Evolutionary conservation across 2,888 invertebrate genomes (phyloP).

Genomic region (Pristionchus maxplancki): DNA sequence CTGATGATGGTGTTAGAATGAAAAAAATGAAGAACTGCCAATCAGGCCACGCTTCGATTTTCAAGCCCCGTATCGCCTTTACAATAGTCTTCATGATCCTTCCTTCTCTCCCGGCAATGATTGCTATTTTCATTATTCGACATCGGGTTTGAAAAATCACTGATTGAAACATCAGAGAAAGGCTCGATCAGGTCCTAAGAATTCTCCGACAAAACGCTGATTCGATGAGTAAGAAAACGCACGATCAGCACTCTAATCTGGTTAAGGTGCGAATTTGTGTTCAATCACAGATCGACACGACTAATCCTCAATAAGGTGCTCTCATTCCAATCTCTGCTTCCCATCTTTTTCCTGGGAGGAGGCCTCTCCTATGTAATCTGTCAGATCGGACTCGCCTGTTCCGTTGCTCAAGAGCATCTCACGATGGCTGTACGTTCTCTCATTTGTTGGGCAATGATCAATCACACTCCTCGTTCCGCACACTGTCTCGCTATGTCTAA

Average conservation of each 20-base stretch:
- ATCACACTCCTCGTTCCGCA: not conserved
- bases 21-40: not conserved
- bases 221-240: slow-evolving; percentile 41
- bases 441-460: not conserved
- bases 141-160: not conserved
- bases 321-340: slow-evolving; percentile 32
- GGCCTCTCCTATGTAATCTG: slow-evolving; percentile 31
- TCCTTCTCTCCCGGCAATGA: not conserved
- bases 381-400: not conserved
- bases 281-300: not conserved
- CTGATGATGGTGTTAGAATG: not conserved
- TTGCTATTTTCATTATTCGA: slow-evolving; percentile 16
- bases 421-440: slow-evolving; percentile 40
- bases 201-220: slow-evolving; percentile 25
- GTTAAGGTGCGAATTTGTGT: not conserved
- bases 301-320: not conserved
- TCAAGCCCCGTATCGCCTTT: not conserved
- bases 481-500: not conserved
- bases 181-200: not conserved
- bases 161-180: not conserved
- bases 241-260: slow-evolving; percentile 42
- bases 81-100: slow-evolving; percentile 36
- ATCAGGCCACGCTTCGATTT: slow-evolving; percentile 27
- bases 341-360: slow-evolving; percentile 21
- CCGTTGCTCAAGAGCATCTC: slow-evolving; percentile 28